Conservation (phyloP, 2,797 vertebrate species). For the Molossus molossus region DNA sequence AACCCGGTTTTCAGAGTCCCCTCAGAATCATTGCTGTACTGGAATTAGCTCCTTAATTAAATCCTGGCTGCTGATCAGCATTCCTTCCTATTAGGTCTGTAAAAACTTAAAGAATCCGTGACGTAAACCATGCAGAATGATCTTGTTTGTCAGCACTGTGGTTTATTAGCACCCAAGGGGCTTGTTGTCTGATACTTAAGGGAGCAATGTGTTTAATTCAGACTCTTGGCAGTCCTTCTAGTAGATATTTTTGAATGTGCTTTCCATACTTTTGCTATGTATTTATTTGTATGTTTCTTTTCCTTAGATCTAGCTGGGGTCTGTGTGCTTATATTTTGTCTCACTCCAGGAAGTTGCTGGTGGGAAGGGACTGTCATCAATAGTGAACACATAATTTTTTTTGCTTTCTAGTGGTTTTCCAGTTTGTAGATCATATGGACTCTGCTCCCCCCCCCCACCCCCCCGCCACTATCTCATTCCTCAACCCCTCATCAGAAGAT, state of each 20-base stretch:
- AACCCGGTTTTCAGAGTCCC: neutral
- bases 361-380: neutral
- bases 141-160: neutral
- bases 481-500: neutral
- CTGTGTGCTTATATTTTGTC: neutral
- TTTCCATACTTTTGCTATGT: neutral
- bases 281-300: neutral
- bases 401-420: slow-evolving; percentile 25
- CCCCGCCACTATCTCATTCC: neutral
- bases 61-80: neutral
- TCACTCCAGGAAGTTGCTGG: neutral
- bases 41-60: neutral
- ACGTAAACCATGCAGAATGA: neutral
- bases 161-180: neutral
- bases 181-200: neutral
- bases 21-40: neutral
- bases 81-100: neutral
- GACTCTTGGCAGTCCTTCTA: neutral
- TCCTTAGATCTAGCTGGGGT: neutral
- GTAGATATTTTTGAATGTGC: neutral
- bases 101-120: neutral
- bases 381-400: neutral
- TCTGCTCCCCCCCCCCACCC: neutral
- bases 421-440: neutral
- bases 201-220: neutral